Evolutionary conservation across 1,140 invertebrate species (phyloP), one percentile per base, ranked within the genome.

Genomic region (Rhyacophila brunnea): DNA sequence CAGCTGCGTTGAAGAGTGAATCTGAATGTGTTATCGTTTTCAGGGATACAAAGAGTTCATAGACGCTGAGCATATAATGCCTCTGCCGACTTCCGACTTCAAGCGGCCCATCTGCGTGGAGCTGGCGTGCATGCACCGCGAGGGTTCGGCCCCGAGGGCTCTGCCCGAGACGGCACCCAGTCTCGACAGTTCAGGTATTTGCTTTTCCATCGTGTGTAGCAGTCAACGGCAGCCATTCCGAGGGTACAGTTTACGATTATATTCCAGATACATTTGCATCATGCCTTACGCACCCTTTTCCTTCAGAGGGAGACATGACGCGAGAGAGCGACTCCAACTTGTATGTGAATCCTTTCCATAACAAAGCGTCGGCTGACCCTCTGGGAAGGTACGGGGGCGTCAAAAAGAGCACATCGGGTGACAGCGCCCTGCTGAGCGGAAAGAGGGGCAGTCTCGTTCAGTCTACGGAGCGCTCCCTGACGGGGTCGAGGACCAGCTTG

Each of bases 231-330:
- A 3, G 9, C 4, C 23, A 28, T 49, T 49, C 23, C 47, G 17
- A 10, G 47, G 3, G 32, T 28, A 34, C 38, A 70, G 72, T 75
- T 67, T 68, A 71, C 75, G 72, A 73, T 78, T 78, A 73, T 71
- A 66, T 79, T 79, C 68, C 77, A 79, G 94, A 96, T 77, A 97
- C 94, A 52, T 98, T 93, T 78, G 92, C 92, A 71, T 95, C 92
- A 77, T 98, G 94, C 81, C 89, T 93, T 80, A 96, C 94, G 62
- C 93, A 96, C 80, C 93, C 92, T 67, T 95, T 91, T 78, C 85
- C 89, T 74, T 94, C 91, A 67, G 82, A 89, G 78, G 88, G 86
- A 67, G 89, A 91, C 77, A 81, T 91, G 67, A 87, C 88, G 46
- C 83, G 87, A 62, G 88, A 90, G 70, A 78, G 77, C 68, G 82